Evolutionary conservation across 2,888 invertebrate species (phyloP), one percentile per base, ranked within the genome.

Genomic region (Linnaemya vulpina): DNA sequence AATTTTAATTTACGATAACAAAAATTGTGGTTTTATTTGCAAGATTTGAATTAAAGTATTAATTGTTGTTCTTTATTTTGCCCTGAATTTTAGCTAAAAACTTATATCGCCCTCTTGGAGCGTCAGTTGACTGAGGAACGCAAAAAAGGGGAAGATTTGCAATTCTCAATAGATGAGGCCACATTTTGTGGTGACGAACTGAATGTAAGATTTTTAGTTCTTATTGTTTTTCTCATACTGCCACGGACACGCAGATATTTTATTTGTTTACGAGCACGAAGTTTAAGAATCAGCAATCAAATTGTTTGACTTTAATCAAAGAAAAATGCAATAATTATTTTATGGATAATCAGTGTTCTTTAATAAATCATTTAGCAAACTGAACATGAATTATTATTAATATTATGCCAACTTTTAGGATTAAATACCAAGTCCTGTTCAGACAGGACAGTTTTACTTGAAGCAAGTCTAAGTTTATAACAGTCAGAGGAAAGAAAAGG

Each of bases 131-230:
- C 96, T 79, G 96, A 97, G 88, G 97, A 97, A 89, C 91, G 94
- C 88, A 95, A 96, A 90, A 97, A 96, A 92, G 95, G 96, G 7
- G 98, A 98, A 93, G 98, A 98, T 92, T 94, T 98, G 84, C 96
- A 97, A 92, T 98, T 98, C 91, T 94, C 96, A 80, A 95, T 97
- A 87, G 98, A 98, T 93, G 98, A 99, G 91, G 97, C 97, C 88
- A 95, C 96, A 62, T 96, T 98, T 89, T 95, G 95, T 89, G 97
- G 96, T 91, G 96, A 96, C 90, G 98, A 98, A 91, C 94, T 97
- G 87, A 96, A 97, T 94, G 97, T 98, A 94, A 93, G 92, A 90
- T 17, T 73, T 71, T 20, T 51, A 62, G 8, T 1, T 38, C 30
- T 46, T 75, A 17, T 40, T 11, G 0, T 11, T 62, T 38, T n/a